phyloP scores from a whole-genome alignment of 2,797 vertebrate species.

The Apogon talboti region DNA sequence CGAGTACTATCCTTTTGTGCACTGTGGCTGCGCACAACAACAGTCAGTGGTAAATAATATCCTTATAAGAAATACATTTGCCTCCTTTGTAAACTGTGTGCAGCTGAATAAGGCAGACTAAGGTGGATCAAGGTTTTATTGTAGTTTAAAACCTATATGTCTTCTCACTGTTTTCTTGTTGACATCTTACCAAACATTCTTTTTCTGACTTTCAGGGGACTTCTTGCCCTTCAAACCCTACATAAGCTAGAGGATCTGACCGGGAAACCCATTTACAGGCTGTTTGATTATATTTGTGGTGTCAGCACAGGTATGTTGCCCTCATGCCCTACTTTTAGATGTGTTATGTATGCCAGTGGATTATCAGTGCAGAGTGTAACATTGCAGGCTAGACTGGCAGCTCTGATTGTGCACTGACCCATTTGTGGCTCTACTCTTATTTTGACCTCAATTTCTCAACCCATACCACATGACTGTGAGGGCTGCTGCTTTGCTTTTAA shows the following conservation, averaged over 20 bases:
- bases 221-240: constrained; percentile 94
- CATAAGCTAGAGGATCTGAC: constrained; percentile 92
- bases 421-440: constrained; percentile 46
- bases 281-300: constrained; percentile 98
- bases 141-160: neutral
- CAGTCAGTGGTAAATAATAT: no score
- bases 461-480: neutral
- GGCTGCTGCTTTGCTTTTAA: neutral
- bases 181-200: neutral
- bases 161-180: neutral
- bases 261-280: constrained; percentile 92
- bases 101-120: no score
- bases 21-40: no score
- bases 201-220: constrained; percentile 84
- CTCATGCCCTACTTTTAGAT: constrained; percentile 45
- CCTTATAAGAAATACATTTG: no score
- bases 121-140: no score
- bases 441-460: constrained; percentile 49
- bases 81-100: no score
- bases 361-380: constrained; percentile 44
- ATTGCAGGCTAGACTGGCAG: constrained; percentile 18
- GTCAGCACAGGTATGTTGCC: constrained; percentile 92
- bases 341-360: constrained; percentile 35
- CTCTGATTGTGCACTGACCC: constrained; percentile 52
- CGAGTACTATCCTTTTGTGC: no score